Evolutionary conservation across 2,113 vertebrate species (phyloP), one percentile per base, ranked within the genome.

Genomic region (Grammomys dolichurus): DNA sequence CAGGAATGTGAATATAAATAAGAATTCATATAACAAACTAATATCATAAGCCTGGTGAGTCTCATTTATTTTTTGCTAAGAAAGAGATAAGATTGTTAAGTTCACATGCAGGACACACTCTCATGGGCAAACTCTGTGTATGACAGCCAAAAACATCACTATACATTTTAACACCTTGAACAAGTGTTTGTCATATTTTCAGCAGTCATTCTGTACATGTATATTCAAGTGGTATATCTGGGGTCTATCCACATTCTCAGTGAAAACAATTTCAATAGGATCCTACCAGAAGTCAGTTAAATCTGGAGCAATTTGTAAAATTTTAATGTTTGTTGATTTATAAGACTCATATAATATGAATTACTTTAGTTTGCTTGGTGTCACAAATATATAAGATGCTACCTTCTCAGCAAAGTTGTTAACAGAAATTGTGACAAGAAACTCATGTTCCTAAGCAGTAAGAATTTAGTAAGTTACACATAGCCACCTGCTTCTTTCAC

Each of bases 41-140:
- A 69, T 33, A 58, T 19, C 7, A 76, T 33, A 60, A 90, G 8
- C 8, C 33, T 19, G n/a, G 3, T 65, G n/a, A 89, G 36, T 70
- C n/a, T 80, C 31, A 86, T 70, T 96, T 82, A 7, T 95, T 88
- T 54, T 81, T n/a, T 1, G 87, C 58, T 78, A 77, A 65, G 8
- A 40, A 80, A 20, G 48, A 51, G 4, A 46, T 51, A 13, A 69
- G 51, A 84, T 80, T 80, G 3, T 76, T 69, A 93, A 17, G 22
- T 95, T 94, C 28, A 65, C 16, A 60, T 58, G 65, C 12, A 95
- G 95, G 26, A 75, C 40, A 40, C 7, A 65, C 1, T 85, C 33
- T 5, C 9, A 76, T 43, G 9, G 0, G 2, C 6, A 80, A 72
- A 58, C 19, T 82, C 72, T 88, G 31, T 46, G 73, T 51, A 63